Evolutionary conservation across 2,113 vertebrate genomes (phyloP).

Genomic region (Asarcornis scutulata): DNA sequence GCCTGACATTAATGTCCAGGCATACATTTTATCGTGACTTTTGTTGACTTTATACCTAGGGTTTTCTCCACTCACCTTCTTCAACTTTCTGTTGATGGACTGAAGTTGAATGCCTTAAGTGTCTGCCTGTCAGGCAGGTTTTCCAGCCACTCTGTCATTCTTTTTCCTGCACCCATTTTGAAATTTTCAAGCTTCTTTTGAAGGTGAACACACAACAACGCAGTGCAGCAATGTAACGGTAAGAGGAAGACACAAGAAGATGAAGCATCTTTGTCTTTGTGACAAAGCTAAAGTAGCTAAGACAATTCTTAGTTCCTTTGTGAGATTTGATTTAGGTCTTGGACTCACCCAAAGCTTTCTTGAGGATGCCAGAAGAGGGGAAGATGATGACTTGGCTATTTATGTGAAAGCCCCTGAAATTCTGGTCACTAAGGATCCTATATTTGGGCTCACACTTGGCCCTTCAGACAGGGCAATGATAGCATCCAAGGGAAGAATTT

Average conservation of each 20-base stretch:
- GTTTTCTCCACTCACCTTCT: background rate
- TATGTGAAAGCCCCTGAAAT: background rate
- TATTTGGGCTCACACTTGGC: conserved; percentile 14
- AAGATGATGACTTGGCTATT: background rate
- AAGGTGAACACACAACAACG: fast-evolving
- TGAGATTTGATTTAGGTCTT: background rate
- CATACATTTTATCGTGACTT: background rate
- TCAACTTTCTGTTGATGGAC: conserved; percentile 5
- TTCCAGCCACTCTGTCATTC: background rate
- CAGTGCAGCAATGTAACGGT: background rate
- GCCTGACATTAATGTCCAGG: background rate
- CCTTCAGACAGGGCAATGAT: conserved; percentile 34
- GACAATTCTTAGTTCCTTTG: background rate
- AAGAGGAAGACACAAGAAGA: background rate
- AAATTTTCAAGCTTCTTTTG: background rate
- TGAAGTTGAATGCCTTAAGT: background rate
- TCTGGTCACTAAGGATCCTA: background rate
- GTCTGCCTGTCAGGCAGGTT: background rate
- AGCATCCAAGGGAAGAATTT: conserved; percentile 43
- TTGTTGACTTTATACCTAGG: background rate
- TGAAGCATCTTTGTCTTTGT: background rate
- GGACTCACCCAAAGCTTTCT: background rate
- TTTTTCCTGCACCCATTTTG: background rate
- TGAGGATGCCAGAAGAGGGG: background rate
- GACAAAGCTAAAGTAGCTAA: background rate